Percentiles rank a stretch among this genome's conserved stretches.
Conservation (phyloP, 2,113 vertebrate genomes). For the Uria lomvia region DNA sequence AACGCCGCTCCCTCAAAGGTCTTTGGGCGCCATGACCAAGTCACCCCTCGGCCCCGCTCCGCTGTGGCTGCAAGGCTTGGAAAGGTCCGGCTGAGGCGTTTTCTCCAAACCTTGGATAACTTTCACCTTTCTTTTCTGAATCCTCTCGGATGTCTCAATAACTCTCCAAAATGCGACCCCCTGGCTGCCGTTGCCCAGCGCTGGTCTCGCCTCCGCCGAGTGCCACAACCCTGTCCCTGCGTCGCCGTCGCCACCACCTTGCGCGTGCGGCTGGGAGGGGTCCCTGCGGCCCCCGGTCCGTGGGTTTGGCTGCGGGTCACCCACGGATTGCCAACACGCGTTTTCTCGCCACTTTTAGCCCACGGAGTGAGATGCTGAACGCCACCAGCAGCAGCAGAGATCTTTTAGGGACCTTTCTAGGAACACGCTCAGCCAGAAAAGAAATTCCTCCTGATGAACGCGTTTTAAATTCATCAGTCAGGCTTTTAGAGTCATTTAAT, state of each 20-base stretch:
- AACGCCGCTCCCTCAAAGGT: not conserved
- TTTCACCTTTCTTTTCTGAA: not conserved
- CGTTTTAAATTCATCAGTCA: not conserved
- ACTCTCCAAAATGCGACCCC: not conserved
- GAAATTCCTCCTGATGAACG: not conserved
- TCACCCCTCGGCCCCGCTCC: not conserved
- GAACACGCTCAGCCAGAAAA: not conserved
- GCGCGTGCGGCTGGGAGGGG: accelerated
- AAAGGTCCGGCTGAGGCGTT: not conserved
- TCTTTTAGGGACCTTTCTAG: not conserved
- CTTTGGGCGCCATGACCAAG: not conserved
- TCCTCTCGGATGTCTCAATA: not conserved
- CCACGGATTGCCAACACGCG: not conserved
- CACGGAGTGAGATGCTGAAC: not conserved
- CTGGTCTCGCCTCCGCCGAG: not conserved
- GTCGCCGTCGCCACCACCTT: accelerated
- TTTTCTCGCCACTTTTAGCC: not conserved
- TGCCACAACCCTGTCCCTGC: accelerated
- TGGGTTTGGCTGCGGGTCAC: not conserved
- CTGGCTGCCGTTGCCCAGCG: accelerated
- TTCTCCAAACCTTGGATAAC: not conserved
- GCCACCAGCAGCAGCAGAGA: not conserved
- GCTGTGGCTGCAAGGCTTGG: not conserved
- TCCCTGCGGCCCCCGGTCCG: too few species aligned
- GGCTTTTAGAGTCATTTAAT: not conserved